Base-by-base conservation (phyloP, 2,113 vertebrate genomes). In the Otus sunia region DNA sequence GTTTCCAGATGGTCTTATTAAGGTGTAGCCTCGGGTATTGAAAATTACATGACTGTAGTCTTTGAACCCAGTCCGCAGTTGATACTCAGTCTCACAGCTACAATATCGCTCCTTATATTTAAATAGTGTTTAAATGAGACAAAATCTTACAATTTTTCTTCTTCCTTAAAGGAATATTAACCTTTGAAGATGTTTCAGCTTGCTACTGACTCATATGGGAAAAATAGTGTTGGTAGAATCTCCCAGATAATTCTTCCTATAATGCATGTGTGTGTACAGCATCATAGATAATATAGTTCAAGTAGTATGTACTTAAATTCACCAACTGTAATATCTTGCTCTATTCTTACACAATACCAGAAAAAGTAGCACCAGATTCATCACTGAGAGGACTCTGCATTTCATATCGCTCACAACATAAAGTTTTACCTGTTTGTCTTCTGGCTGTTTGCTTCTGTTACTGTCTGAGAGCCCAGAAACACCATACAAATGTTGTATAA, bases 1-100 rank as follows among this genome's bases (percentile, higher is more conserved):
- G 3, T 91, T 95, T 97, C 79, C 83, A 91, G 79, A 92, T 89
- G 68, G 55, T 84, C 47, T 84, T 94, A 88, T 77, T 89, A 94
- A 95, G 75, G 79, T 36, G 18, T 92, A 94, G 74, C 63, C 75
- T 94, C 1, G 0, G 86, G 80, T 92, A 94, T 19, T 87, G 32
- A 73, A 95, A 73, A 92, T 91, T 91, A 68, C 37, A 55, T 74
- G 41, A 81, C 52, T 77, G 22, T 20, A 62, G 55, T 84, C 67
- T 92, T 91, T 91, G 73, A 47, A 94, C 25, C 17, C 26, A 91
- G 25, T 78, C 37, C n/a, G 81, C 63, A 36, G 7, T 14, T 72
- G 41, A 15, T 56, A 67, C 9, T 15, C 11, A 72, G 21, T 85
- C 56, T 78, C 29, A 37, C 45, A 87, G n/a, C 12, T 88, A 75